Conservation (phyloP, 2,113 vertebrate genomes). For the Salvelinus namaycush region DNA sequence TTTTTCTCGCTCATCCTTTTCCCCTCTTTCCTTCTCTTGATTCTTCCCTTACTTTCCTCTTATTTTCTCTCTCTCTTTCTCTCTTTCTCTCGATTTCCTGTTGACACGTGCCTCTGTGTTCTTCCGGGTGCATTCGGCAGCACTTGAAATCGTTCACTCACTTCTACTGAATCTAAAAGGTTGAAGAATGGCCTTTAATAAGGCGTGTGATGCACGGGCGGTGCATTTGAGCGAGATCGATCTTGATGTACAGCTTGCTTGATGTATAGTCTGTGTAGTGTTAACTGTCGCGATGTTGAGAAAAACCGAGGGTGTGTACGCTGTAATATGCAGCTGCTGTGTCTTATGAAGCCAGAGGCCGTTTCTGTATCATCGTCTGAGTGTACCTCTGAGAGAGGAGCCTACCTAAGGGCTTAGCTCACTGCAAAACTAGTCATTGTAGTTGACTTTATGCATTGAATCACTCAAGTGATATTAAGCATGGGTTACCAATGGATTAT, state of each 20-base stretch:
- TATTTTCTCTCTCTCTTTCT: not conserved
- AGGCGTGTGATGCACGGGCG: not conserved
- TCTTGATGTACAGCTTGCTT: not conserved
- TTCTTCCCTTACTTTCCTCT: accelerated
- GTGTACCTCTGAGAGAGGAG: too few species aligned
- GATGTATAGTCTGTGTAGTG: not conserved
- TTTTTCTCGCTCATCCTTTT: too few species aligned
- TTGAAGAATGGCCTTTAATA: not conserved
- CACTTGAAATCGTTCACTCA: not conserved
- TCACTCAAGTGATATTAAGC: too few species aligned
- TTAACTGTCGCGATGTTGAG: not conserved
- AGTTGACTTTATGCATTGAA: too few species aligned
- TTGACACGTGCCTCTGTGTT: not conserved
- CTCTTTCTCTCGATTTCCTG: not conserved
- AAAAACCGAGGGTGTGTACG: not conserved
- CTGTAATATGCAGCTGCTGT: not conserved
- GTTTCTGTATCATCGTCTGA: too few species aligned
- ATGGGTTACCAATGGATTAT: too few species aligned
- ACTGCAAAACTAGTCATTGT: too few species aligned
- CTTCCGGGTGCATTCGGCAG: not conserved
- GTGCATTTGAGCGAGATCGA: not conserved
- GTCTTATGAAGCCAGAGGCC: not conserved
- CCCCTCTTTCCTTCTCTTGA: too few species aligned
- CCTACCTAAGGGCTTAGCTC: too few species aligned
- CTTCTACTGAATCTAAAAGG: not conserved